Base-by-base conservation (phyloP, 2,797 vertebrate species). In the Euphonia xanthogaster region DNA sequence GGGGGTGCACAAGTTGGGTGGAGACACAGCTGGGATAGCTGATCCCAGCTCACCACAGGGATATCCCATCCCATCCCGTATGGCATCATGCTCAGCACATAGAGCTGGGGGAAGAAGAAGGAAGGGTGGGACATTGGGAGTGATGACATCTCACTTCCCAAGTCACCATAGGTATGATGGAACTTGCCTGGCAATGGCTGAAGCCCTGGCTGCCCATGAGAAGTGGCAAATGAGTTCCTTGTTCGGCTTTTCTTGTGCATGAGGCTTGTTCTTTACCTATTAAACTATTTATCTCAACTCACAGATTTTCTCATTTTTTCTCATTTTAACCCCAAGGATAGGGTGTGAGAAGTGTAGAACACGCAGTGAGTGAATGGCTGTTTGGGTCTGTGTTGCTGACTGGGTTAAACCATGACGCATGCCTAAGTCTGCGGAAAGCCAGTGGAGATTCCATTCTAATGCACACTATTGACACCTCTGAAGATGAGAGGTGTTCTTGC, bases 1-100 rank as follows among this genome's bases (percentile, higher is more conserved):
- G 42, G 8, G 3, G 6, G 6, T 39, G 48, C 12, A 27, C 21
- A 45, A 23, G 1, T 0, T 74, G n/a, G 15, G 25, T 14, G 13
- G 15, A 6, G 15, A 27, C 37, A 63, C 27, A 81, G 42, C 10
- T 0, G 1, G 11, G 40, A 42, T 24, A n/a, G 71, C 28, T 16
- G 63, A 44, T 10, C 44, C 18, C 45, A 65, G 20, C 30, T 45
- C 33, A 47, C 9, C 10, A 25, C 15, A 45, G 22, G 18, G 13
- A 53, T 58, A 28, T 17, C 16, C 30, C 51, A 40, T 51, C 9
- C 30, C 30, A 9, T 51, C 9, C 30, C 30, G 7, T 14, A 6
- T 17, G 30, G 15, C 30, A 11, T 35, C 25, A 14, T 6, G 22
- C 7, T 65, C 18, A 40, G 21, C 65, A 12, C 31, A 30, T 5